A percentile compares a stretch with the other conserved stretches of the same genome.
These are phyloP conservation scores for Drosophila peninsularis DNA, from an alignment of 2,888 invertebrate genomes.

Conservation along the genomic window DNA sequence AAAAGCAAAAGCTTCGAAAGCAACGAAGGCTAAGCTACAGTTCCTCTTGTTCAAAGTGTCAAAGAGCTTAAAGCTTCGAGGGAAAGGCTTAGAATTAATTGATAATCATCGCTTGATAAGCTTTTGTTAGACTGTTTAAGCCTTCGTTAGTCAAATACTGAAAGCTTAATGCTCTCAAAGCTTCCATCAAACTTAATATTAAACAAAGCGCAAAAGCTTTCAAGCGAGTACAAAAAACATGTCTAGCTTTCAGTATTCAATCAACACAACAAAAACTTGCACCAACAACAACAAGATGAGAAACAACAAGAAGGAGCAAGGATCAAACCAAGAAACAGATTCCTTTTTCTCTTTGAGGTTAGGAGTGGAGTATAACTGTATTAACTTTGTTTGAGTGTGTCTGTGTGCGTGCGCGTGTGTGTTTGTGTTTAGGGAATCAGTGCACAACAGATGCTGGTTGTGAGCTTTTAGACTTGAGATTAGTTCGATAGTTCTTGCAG, in stretches of 20 bases:
- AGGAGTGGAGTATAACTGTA: neutral
- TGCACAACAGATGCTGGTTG: constrained; percentile 54
- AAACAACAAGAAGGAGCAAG: constrained; percentile 33
- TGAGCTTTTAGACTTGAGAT: constrained; percentile 55
- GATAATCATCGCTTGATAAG: neutral
- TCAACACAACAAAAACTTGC: constrained; percentile 52
- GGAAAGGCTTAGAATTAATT: neutral
- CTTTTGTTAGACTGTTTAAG: constrained; percentile 6
- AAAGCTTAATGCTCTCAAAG: constrained; percentile 39
- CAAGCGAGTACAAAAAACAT: constrained; percentile 60
- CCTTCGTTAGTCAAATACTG: constrained; percentile 38
- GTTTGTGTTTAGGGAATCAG: constrained; percentile 31
- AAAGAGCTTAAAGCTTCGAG: neutral
- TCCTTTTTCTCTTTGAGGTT: constrained; percentile 13
- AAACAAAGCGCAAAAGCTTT: constrained; percentile 50
- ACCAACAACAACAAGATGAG: constrained; percentile 53
- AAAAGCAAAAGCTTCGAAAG: neutral
- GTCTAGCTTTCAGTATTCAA: constrained; percentile 82
- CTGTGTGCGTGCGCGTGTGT: constrained; percentile 21
- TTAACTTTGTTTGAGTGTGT: constrained; percentile 9
- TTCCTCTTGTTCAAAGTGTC: constrained; percentile 3
- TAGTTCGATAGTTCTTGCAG: constrained; percentile 47
- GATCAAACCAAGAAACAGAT: constrained; percentile 26
- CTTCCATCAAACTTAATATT: constrained; percentile 20
- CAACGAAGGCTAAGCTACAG: constrained; percentile 25